Evolutionary conservation across 1,140 invertebrate genomes (phyloP).

Genomic region (Caenorhabditis remanei): DNA sequence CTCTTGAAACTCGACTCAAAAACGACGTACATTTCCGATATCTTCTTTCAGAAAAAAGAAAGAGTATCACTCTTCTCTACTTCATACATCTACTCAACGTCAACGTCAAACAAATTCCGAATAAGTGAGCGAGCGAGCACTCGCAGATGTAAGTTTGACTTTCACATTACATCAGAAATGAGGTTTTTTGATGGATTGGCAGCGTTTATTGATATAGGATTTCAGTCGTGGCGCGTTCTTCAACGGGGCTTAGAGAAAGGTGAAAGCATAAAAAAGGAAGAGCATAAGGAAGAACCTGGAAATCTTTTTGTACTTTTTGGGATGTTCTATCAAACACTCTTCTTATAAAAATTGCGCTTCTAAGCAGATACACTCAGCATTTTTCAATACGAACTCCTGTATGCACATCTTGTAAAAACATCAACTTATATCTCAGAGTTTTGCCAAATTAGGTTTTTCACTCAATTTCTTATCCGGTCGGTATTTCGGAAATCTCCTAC

Average conservation of each 20-base stretch:
- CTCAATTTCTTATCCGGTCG: too few relatives aligned
- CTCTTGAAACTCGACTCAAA: constrained; percentile 21
- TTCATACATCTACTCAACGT: constrained; percentile 28
- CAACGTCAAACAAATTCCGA: constrained; percentile 20
- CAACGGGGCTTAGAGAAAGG: not conserved
- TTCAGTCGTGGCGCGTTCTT: not conserved
- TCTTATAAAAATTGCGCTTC: too few relatives aligned
- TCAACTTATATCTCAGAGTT: too few relatives aligned
- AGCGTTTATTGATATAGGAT: not conserved
- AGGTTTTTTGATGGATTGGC: constrained; percentile 13
- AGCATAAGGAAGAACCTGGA: too few relatives aligned
- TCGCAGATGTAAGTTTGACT: not conserved
- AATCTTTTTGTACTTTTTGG: too few relatives aligned
- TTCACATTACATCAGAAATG: not conserved
- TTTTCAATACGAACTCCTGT: too few relatives aligned
- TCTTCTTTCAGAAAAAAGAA: constrained; percentile 36
- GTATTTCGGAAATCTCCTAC: not conserved
- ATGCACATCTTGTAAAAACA: too few relatives aligned
- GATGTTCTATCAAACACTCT: too few relatives aligned
- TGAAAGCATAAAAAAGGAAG: not conserved
- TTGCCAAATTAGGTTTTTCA: too few relatives aligned
- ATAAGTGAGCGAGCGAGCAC: constrained; percentile 4
- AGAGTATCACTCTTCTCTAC: not conserved
- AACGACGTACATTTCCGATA: constrained; percentile 19
- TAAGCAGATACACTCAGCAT: too few relatives aligned